A percentile compares a stretch with the other conserved stretches of the same genome.
Conservation (phyloP, 2,888 invertebrate genomes). For the Drosophila meridiana region DNA sequence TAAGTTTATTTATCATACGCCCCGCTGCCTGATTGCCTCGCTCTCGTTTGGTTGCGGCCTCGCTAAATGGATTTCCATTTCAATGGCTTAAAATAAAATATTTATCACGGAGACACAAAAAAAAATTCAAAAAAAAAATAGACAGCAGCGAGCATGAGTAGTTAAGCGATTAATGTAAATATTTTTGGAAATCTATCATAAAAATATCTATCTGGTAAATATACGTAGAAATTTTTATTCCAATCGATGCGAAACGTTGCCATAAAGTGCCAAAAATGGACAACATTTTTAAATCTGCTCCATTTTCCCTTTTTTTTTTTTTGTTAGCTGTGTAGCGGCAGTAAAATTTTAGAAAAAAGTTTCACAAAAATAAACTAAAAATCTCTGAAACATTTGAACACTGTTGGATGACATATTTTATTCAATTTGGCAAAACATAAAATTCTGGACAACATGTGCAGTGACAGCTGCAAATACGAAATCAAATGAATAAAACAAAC, state of each 20-base stretch:
- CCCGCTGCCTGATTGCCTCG: slow-evolving; percentile 37
- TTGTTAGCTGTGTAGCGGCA: slow-evolving; percentile 13
- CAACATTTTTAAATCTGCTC: slow-evolving; percentile 26
- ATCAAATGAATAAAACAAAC: background rate
- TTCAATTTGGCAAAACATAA: slow-evolving; percentile 43
- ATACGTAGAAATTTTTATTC: slow-evolving; percentile 11
- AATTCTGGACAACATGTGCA: slow-evolving; percentile 23
- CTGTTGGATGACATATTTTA: slow-evolving; percentile 28
- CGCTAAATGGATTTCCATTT: slow-evolving; percentile 45
- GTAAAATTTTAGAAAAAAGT: slow-evolving; percentile 17
- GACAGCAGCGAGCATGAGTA: slow-evolving; percentile 1
- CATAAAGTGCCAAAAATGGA: slow-evolving; percentile 21
- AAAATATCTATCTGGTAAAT: slow-evolving; percentile 23
- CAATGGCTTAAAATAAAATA: slow-evolving; percentile 19
- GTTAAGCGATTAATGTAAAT: slow-evolving; percentile 52
- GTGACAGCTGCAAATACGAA: slow-evolving; percentile 17
- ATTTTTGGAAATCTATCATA: slow-evolving; percentile 32
- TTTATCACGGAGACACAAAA: slow-evolving; percentile 3
- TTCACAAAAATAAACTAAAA: slow-evolving; percentile 9
- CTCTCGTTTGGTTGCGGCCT: slow-evolving; percentile 12
- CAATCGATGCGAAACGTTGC: slow-evolving; percentile 27
- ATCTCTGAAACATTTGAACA: slow-evolving; percentile 30
- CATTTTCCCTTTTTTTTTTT: background rate
- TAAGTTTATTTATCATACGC: slow-evolving; percentile 61
- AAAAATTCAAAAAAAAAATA: background rate